phyloP scores from a whole-genome alignment of 1,140 invertebrate species.

The Helicoverpa zea region DNA sequence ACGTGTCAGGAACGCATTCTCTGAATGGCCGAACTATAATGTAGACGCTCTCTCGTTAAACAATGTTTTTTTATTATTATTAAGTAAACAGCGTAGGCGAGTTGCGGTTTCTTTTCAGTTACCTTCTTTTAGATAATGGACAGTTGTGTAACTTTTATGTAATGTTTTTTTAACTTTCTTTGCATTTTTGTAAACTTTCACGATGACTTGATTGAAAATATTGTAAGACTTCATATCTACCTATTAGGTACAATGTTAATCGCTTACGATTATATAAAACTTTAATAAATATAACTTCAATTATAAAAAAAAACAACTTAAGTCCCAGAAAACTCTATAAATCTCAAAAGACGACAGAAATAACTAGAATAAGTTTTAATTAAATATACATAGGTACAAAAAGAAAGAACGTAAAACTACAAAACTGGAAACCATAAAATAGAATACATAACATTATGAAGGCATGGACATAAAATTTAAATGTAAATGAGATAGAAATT shows the following conservation, averaged over 20 bases:
- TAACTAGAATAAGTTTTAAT: no score
- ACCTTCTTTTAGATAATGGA: background rate
- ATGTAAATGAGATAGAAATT: slow-evolving; percentile 35
- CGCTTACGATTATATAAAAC: no score
- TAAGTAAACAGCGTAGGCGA: background rate
- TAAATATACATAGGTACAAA: background rate
- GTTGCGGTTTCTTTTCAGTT: slow-evolving; percentile 20
- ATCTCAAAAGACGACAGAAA: background rate
- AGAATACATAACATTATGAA: background rate
- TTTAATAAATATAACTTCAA: no score
- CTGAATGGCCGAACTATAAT: no score
- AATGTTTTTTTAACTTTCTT: background rate
- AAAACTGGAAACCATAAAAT: background rate
- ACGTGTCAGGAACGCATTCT: no score
- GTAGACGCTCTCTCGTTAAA: background rate
- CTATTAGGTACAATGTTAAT: no score
- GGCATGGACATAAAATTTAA: background rate
- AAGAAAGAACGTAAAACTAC: background rate
- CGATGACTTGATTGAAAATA: no score
- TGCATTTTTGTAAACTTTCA: background rate
- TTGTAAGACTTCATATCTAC: no score
- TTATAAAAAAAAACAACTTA: background rate
- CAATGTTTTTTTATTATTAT: background rate
- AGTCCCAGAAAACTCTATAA: background rate
- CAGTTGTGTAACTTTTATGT: slow-evolving; percentile 15